Base-by-base conservation (phyloP, 2,888 invertebrate species). In the Bombylius discolor region DNA sequence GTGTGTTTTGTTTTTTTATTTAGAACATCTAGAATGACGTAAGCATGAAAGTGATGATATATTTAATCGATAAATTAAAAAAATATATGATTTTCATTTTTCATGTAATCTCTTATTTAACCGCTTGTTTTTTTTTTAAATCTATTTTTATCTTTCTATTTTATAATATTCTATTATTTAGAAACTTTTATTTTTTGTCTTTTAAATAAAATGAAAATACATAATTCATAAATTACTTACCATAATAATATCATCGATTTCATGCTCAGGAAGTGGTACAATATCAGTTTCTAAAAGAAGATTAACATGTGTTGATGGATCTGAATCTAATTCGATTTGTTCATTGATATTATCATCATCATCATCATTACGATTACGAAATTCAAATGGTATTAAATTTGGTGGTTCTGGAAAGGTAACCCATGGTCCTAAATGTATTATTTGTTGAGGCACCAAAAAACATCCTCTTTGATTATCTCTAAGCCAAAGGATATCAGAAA, bases 351-450 rank as follows among this genome's bases (percentile, higher is more conserved):
- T 23, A 51, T 51, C 14, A 34, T 32, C n/a, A 46, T 45, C 45
- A 14, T 14, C 14, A 45, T n/a, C 45, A 45, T 13, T 44, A 59
- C 48, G 61, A 59, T 61, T 46, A 54, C 44, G 59, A 58, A 68
- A 66, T 42, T 67, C 68, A 57, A 73, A 72, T n/a, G 73, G 72
- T 51, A 70, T 71, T 59, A 74, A 67, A 58, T 71, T 71, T 8
- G 68, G 69, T 56, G 73, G 70, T 59, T 70, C 67, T 3, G 78
- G 78, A 61, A 79, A 79, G 23, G 72, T 67, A 23, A 77, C 70
- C 79, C 79, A 79, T 44, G 78, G 76, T 6, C 68, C 71, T 45
- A 79, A 67, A 62, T 75, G 71, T 7, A 79, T 56, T 53, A 66
- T 73, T 69, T 78, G 78, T 68, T 74, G 47, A 2, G 75, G 75